A percentile compares a stretch with the other conserved stretches of the same genome.
phyloP scores from a whole-genome alignment of 2,113 vertebrate genomes.

The Anser cygnoides region DNA sequence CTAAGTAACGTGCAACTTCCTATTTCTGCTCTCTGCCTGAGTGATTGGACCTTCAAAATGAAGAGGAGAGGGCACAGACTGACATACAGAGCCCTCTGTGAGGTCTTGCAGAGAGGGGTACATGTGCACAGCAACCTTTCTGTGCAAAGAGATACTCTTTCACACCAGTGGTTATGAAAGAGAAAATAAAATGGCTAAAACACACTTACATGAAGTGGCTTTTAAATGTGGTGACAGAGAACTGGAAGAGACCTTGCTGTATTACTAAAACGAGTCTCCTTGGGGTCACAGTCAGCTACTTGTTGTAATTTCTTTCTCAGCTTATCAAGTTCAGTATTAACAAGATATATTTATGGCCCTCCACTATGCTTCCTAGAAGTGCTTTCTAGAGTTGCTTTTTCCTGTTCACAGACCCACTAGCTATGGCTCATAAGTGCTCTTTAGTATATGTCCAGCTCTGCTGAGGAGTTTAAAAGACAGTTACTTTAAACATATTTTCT shows the following conservation, averaged over 20 bases:
- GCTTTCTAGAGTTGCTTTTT: not conserved
- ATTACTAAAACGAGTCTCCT: not conserved
- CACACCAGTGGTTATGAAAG: not conserved
- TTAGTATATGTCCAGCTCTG: not conserved
- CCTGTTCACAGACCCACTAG: not conserved
- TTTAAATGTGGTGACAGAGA: not conserved
- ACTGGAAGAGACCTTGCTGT: not conserved
- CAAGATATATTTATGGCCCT: not conserved
- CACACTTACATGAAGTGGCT: not conserved
- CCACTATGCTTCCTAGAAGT: not conserved
- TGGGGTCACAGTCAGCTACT: not conserved
- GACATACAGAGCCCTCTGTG: accelerated
- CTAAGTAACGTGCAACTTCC: not conserved
- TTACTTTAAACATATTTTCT: conserved; percentile 1
- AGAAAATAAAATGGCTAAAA: not conserved
- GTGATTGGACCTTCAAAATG: not conserved
- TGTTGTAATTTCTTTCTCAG: not conserved
- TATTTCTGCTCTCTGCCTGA: not conserved
- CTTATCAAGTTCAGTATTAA: not conserved
- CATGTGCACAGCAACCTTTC: not conserved
- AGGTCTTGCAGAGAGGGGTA: not conserved
- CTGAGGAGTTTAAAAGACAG: not conserved
- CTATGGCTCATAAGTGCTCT: not conserved
- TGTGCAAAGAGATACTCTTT: not conserved
- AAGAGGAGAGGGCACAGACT: not conserved